These are phyloP conservation scores for Plumapathes pennacea DNA, from an alignment of 92 coral and sea anemone genomes.

Conservation along the genomic window DNA sequence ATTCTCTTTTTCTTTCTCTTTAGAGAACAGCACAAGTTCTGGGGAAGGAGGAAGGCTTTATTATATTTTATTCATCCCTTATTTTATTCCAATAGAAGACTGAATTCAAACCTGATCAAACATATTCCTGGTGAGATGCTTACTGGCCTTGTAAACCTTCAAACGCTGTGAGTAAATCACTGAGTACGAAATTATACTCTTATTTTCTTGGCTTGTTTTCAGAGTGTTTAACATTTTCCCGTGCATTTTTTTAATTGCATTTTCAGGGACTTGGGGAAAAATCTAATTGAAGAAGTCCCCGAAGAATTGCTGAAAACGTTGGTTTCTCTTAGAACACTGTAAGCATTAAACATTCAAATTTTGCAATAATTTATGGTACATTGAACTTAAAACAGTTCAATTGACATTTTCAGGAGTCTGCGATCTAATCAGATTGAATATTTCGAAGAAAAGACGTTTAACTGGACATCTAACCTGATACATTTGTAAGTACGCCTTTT, in stretches of 20 bases:
- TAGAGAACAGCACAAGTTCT: too few relatives aligned
- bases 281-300: too few relatives aligned
- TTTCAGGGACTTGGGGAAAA: too few relatives aligned
- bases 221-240: not conserved
- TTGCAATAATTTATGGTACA: too few relatives aligned
- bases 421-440: constrained; percentile 41
- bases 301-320: too few relatives aligned
- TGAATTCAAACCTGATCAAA: constrained; percentile 39
- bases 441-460: constrained; percentile 39
- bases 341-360: too few relatives aligned
- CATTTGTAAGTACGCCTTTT: constrained; percentile 47
- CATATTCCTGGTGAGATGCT: constrained; percentile 21
- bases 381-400: too few relatives aligned
- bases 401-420: constrained; percentile 40
- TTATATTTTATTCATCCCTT: not conserved
- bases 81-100: constrained; percentile 12
- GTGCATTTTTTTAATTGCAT: not conserved
- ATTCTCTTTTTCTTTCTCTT: too few relatives aligned
- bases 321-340: too few relatives aligned
- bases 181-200: not conserved
- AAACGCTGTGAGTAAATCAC: constrained; percentile 60
- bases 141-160: not conserved
- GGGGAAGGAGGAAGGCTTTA: too few relatives aligned
- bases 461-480: constrained; percentile 31
- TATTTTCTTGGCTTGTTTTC: not conserved